Evolutionary conservation across 2,797 vertebrate genomes (phyloP), one percentile per base, ranked within the genome.

Genomic region (Schizopygopsis pylzovi): DNA sequence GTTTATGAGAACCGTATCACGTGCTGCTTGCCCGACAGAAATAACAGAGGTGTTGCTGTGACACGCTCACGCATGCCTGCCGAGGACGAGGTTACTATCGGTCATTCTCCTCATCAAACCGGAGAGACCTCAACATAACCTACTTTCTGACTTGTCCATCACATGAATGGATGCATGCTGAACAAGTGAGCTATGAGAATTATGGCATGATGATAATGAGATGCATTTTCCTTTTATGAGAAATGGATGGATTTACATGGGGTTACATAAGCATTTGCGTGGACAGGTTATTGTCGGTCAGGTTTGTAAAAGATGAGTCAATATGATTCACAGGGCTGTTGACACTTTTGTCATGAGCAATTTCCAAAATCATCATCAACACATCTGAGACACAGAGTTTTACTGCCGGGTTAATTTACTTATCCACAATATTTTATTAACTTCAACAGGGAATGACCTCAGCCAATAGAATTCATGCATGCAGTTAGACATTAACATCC

Each of bases 51-150:
- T 47, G 20, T 72, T 78, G 82, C 81, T 86, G 73, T 81, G 73
- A 87, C 86, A 78, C 22, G 59, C 59, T 63, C 33, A 28, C 63
- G 79, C 79, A 70, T 20, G 68, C 39, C 79, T 41, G 75, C 3
- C 3, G 52, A 47, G 91, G 92, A 91, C 88, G 61, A 90, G 93
- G 94, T 95, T 94, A 95, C 91, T 92, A 49, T 91, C 91, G 91
- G 92, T 89, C 93, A 65, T 89, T 90, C 86, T 89, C 79, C 82
- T 88, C 52, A 89, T 79, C 73, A 85, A 59, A 71, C 76, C 22
- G 5, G 33, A 67, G 20, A 52, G n/a, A 41, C 45, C 65, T 18
- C n/a, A 43, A 37, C 5, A 71, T 79, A 79, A 79, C 52, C 52
- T 39, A 52, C 68, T 41, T 73, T 63, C 45, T 73, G 28, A 25